Base-by-base conservation (phyloP, 2,797 vertebrate species). In the Pipistrellus nathusii region DNA sequence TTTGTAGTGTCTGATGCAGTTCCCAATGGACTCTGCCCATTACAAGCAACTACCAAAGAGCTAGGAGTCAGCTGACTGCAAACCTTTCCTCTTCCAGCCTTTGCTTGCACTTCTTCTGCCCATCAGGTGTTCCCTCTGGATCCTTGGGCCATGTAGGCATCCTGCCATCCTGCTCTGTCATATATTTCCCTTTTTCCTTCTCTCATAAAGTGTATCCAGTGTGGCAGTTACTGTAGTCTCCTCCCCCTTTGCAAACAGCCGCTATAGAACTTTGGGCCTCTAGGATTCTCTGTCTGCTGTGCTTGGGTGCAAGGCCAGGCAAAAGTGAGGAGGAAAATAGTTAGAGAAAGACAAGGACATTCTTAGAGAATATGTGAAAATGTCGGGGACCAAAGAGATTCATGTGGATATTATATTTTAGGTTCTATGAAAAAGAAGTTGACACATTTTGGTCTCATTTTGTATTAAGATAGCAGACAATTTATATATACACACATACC, bases 171-270 rank as follows among this genome's bases (percentile, higher is more conserved):
- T 13, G 10, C 21, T 64, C 2, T 78, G 72, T 82, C 23, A 30
- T 13, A 7, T n/a, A 7, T 9, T 84, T 85, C 57, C 12, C 8
- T 14, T 35, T 85, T 38, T 82, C 75, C 38, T 59, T 64, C 12
- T 69, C 57, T 4, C 1, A 0, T 57, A 30, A 46, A 57, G 23
- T 23, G 15, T 57, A 51, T n/a, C 59, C 38, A 75, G 3, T 59
- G 27, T 83, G 75, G 69, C 92, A 76, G 78, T 95, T 96, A 82
- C 38, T 85, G 21, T 25, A 51, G 32, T 71, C 69, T 90, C 53
- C 73, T 21, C 59, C 48, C n/a, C 4, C 10, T 76, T 66, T 51
- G 25, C 51, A 85, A 91, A 88, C 77, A 64, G 77, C 59, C 68
- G 20, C 32, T 69, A 2, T 88, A 55, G 92, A 96, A 93, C 62